Conservation (phyloP, 2,113 vertebrate species). For the Nothoprocta perdicaria region DNA sequence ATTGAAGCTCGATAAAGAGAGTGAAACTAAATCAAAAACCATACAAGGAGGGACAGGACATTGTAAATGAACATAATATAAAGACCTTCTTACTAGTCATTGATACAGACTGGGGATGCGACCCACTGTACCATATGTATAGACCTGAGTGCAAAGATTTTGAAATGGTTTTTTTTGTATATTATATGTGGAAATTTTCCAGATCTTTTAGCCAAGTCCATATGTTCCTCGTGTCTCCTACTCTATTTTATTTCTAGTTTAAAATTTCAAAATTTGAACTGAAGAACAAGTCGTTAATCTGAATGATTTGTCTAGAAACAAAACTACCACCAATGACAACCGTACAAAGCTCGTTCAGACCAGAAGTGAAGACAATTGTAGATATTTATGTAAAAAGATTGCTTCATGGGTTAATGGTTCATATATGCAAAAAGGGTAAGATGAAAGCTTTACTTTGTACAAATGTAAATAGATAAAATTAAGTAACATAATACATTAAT, state of each 20-base stretch:
- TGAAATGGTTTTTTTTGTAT: constrained; percentile 82
- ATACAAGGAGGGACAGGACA: neutral
- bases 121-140: constrained; percentile 79
- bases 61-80: constrained; percentile 3
- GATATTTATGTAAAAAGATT: constrained; percentile 88
- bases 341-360: constrained; percentile 65
- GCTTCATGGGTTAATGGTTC: constrained; percentile 90
- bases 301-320: constrained; percentile 42
- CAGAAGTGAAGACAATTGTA: constrained; percentile 83
- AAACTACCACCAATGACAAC: constrained; percentile 42
- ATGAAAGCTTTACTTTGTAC: constrained; percentile 99
- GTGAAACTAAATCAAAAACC: neutral
- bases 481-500: constrained; percentile 87
- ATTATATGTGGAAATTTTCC: constrained; percentile 83
- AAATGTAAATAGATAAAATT: constrained; percentile 92
- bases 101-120: constrained; percentile 49
- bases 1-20: constrained; percentile 92
- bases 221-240: constrained; percentile 75
- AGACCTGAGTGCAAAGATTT: constrained; percentile 80
- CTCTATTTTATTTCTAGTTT: constrained; percentile 76
- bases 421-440: constrained; percentile 98
- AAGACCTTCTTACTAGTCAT: constrained; percentile 52
- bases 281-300: constrained; percentile 62
- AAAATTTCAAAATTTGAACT: constrained; percentile 79
- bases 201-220: constrained; percentile 81